Evolutionary conservation across 2,113 vertebrate genomes (phyloP).

Genomic region (Ciconia maguari): DNA sequence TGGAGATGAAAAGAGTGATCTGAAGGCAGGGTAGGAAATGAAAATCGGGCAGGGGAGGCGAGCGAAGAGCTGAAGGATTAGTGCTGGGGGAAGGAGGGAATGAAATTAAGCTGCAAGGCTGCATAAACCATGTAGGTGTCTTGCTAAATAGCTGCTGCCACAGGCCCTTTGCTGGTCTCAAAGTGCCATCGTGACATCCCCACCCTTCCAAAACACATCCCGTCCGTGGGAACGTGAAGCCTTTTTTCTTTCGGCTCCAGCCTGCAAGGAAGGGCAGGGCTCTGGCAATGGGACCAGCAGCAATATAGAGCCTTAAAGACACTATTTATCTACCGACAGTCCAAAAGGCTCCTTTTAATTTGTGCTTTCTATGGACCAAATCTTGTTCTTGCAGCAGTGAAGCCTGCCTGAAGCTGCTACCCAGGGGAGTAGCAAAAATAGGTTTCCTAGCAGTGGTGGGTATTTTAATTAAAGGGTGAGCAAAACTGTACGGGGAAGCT

Average conservation of each 20-base stretch:
- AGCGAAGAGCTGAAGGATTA: neutral
- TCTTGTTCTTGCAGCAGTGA: neutral
- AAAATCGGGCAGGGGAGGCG: neutral
- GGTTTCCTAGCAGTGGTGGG: slow-evolving; percentile 44
- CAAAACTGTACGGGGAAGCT: slow-evolving; percentile 16
- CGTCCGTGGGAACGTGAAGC: neutral
- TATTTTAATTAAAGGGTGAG: slow-evolving; percentile 64
- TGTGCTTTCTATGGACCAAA: slow-evolving; percentile 41
- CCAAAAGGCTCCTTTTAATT: slow-evolving; percentile 44
- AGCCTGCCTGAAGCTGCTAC: slow-evolving; percentile 21
- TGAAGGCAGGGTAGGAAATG: neutral
- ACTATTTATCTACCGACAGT: neutral
- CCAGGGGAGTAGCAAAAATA: slow-evolving; percentile 55
- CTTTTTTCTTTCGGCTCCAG: neutral
- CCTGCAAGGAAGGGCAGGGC: neutral
- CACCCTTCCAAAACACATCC: neutral
- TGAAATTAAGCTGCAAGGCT: neutral
- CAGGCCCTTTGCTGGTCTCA: neutral
- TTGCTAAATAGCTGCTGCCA: neutral
- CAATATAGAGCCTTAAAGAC: neutral
- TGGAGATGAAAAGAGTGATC: neutral
- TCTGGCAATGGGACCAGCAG: neutral
- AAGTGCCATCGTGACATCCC: neutral
- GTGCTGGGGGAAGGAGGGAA: neutral
- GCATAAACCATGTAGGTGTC: neutral